Evolutionary conservation across 2,888 invertebrate genomes (phyloP).

Genomic region (Strigamia maritima): DNA sequence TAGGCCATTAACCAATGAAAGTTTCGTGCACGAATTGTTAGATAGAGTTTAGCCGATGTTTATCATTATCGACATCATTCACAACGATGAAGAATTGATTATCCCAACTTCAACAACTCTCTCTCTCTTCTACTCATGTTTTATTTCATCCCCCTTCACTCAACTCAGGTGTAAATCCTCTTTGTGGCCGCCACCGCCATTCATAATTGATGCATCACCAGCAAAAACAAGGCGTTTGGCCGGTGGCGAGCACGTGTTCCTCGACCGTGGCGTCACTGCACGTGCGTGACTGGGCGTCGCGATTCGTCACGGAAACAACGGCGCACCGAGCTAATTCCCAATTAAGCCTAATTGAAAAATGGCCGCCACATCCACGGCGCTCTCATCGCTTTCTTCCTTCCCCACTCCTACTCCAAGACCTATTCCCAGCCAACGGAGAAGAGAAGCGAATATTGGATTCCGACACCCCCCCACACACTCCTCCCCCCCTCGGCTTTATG

Average conservation of each 20-base stretch:
- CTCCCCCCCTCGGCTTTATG: background rate
- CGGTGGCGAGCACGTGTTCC: conserved; percentile 15
- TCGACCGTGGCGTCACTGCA: conserved; percentile 15
- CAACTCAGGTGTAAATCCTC: background rate
- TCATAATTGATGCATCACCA: conserved; percentile 11
- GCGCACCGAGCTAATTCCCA: conserved; percentile 31
- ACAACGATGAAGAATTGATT: too few species aligned
- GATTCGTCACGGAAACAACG: conserved; percentile 31
- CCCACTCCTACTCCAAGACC: background rate
- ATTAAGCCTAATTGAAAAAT: conserved; percentile 38
- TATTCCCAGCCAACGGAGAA: background rate
- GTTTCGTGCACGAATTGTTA: too few species aligned
- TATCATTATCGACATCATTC: too few species aligned
- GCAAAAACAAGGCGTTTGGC: background rate
- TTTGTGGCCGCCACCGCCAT: conserved; percentile 8
- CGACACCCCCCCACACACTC: background rate
- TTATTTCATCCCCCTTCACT: background rate
- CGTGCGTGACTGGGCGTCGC: conserved; percentile 38
- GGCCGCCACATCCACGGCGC: background rate
- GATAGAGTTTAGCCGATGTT: too few species aligned
- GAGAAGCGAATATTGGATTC: conserved; percentile 9
- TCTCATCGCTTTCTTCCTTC: background rate
- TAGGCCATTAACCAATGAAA: too few species aligned
- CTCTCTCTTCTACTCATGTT: background rate
- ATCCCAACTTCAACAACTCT: background rate